Evolutionary conservation across 2,113 vertebrate species (phyloP).

Genomic region (Azemiops feae): DNA sequence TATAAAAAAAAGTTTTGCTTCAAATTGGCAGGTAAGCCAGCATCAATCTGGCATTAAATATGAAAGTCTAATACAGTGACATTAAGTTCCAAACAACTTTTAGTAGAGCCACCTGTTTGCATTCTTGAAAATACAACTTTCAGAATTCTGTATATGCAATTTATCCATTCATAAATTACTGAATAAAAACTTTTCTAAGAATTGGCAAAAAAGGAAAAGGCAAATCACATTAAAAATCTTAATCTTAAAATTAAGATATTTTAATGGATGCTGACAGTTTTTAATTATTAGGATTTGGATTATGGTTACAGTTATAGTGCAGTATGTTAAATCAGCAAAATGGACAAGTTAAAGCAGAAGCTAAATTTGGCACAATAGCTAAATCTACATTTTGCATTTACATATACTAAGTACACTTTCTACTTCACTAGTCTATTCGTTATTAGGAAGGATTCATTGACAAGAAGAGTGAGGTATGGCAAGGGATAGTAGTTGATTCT

Average conservation of each 20-base stretch:
- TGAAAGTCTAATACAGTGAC: background rate
- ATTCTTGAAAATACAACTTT: background rate
- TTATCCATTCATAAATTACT: conserved; percentile 12
- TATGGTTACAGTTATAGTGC: background rate
- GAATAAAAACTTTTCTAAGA: background rate
- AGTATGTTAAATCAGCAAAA: background rate
- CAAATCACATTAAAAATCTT: background rate
- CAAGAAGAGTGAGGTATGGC: background rate
- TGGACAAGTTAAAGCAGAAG: background rate
- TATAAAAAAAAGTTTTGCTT: background rate
- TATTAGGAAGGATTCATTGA: background rate
- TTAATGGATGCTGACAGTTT: background rate
- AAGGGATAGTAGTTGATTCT: background rate
- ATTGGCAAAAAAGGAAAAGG: background rate
- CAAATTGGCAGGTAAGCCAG: background rate
- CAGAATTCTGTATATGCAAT: background rate
- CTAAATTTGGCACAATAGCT: background rate
- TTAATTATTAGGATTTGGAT: background rate
- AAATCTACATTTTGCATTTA: background rate
- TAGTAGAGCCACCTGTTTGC: background rate
- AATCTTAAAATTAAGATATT: accelerated
- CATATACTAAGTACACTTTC: background rate
- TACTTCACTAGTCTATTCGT: background rate
- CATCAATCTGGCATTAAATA: background rate
- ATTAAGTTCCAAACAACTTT: background rate